These are phyloP conservation scores for Drosophila takahashii DNA, from an alignment of 1,140 invertebrate species.

Conservation along the genomic window DNA sequence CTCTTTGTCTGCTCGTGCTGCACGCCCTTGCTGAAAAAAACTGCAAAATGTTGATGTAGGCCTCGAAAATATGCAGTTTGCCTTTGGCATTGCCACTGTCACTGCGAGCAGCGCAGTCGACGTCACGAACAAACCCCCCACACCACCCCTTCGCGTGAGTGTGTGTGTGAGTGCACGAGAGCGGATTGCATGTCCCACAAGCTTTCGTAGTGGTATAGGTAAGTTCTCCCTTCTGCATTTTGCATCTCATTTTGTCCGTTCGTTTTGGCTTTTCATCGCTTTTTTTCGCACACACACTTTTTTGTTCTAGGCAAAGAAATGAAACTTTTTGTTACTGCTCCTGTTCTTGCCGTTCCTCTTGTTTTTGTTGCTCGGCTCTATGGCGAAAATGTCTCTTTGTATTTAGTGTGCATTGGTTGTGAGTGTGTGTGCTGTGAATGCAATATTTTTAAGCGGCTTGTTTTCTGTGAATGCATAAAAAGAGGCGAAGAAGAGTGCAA, in stretches of 20 bases:
- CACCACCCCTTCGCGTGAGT: constrained; percentile 1
- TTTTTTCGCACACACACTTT: constrained; percentile 44
- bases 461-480: constrained; percentile 35
- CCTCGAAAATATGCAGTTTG: constrained; percentile 81
- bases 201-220: constrained; percentile 74
- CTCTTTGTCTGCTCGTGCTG: constrained; percentile 39
- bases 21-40: constrained; percentile 64
- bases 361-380: constrained; percentile 38
- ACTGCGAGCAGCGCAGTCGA: constrained; percentile 66
- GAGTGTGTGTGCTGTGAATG: constrained; percentile 47
- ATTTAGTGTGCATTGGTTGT: constrained; percentile 19
- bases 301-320: constrained; percentile 71
- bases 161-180: constrained; percentile 10
- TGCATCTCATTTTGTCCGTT: constrained; percentile 48
- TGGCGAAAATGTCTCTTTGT: constrained; percentile 55
- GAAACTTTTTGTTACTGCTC: constrained; percentile 61
- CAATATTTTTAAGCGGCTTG: constrained; percentile 76
- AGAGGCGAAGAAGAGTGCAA: constrained; percentile 30
- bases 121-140: not conserved
- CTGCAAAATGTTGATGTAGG: constrained; percentile 80
- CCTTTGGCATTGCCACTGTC: constrained; percentile 82
- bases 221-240: constrained; percentile 71
- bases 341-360: constrained; percentile 36
- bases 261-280: constrained; percentile 46
- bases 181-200: constrained; percentile 71